Conservation (phyloP, 2,797 vertebrate species). For the Gobionotothen gibberifrons region DNA sequence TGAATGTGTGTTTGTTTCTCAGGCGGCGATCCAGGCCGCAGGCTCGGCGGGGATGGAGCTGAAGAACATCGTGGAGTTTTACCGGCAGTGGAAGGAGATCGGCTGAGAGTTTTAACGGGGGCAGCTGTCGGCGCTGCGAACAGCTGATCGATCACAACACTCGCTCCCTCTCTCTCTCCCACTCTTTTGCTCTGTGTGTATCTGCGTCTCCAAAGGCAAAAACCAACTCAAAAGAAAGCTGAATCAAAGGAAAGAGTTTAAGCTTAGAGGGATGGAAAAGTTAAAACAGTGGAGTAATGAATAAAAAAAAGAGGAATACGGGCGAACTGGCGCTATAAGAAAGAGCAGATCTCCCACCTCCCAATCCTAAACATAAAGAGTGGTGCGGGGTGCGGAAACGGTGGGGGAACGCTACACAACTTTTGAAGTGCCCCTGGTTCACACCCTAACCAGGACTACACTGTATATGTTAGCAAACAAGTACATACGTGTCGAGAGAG, state of each 20-base stretch:
- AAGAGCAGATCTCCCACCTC: slow-evolving; percentile 69
- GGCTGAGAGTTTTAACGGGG: slow-evolving; percentile 86
- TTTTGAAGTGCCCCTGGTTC: slow-evolving; percentile 79
- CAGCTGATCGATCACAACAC: slow-evolving; percentile 85
- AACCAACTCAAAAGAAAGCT: slow-evolving; percentile 67
- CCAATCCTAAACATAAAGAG: slow-evolving; percentile 66
- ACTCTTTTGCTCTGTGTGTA: slow-evolving; percentile 86
- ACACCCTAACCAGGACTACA: slow-evolving; percentile 81
- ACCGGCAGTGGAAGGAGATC: slow-evolving; percentile 99
- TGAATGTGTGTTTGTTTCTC: background rate
- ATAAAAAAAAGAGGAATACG: slow-evolving; percentile 47
- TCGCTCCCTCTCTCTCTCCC: slow-evolving; percentile 83
- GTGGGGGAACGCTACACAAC: slow-evolving; percentile 60
- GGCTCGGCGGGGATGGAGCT: slow-evolving; percentile 90
- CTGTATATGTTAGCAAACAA: slow-evolving; percentile 82
- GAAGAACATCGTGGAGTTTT: slow-evolving; percentile 95
- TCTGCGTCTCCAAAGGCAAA: slow-evolving; percentile 82
- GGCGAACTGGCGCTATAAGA: slow-evolving; percentile 60
- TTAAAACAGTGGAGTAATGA: slow-evolving; percentile 65
- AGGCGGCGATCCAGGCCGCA: slow-evolving; percentile 91
- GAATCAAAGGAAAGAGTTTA: slow-evolving; percentile 62
- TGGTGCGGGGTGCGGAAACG: slow-evolving; percentile 64
- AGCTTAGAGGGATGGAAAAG: slow-evolving; percentile 71
- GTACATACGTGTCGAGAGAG: slow-evolving; percentile 79
- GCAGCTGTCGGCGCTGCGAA: slow-evolving; percentile 78